A percentile compares a stretch with the other conserved stretches of the same genome.
phyloP scores from a whole-genome alignment of 30 jellyfish, hydroid and myxozoan species.

The Aurelia coerulea region DNA sequence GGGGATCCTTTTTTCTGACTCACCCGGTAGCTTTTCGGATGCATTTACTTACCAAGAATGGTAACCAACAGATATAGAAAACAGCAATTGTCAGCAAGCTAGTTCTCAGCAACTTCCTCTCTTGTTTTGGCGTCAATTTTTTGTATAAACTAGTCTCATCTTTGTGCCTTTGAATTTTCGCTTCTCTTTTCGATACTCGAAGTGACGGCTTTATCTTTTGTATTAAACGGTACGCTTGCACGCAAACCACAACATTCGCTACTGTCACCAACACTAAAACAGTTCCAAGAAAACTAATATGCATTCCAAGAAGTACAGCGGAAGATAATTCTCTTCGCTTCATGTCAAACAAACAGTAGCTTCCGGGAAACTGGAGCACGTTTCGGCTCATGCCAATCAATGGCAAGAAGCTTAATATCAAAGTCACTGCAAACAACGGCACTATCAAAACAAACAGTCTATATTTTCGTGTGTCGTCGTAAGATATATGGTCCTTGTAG shows the following conservation, averaged over 20 bases:
- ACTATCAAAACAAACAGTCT: constrained; percentile 12
- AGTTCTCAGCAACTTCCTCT: constrained; percentile 47
- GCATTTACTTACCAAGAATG: constrained; percentile 52
- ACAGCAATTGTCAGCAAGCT: constrained; percentile 43
- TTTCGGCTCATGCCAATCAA: constrained; percentile 68
- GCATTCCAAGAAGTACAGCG: constrained; percentile 20
- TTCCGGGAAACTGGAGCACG: constrained; percentile 87
- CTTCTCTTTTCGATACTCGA: constrained; percentile 60
- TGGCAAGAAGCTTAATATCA: constrained; percentile 49
- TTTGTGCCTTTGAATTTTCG: not conserved
- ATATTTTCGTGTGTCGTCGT: constrained; percentile 39
- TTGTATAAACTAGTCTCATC: not conserved
- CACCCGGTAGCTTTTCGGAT: too few species aligned
- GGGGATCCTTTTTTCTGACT: too few species aligned
- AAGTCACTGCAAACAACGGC: not conserved
- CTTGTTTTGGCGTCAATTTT: constrained; percentile 63
- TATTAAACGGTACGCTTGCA: constrained; percentile 54
- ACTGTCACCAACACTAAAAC: constrained; percentile 23
- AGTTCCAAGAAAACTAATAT: constrained; percentile 32
- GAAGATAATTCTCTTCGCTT: not conserved
- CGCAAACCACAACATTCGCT: constrained; percentile 66
- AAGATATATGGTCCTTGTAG: constrained; percentile 69
- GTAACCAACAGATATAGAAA: constrained; percentile 62
- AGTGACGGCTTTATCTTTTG: constrained; percentile 48
- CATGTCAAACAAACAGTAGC: constrained; percentile 75